Percentiles rank a stretch among this genome's conserved stretches.
phyloP scores from a whole-genome alignment of 2,797 vertebrate genomes.

The Pseudochirops cupreus region DNA sequence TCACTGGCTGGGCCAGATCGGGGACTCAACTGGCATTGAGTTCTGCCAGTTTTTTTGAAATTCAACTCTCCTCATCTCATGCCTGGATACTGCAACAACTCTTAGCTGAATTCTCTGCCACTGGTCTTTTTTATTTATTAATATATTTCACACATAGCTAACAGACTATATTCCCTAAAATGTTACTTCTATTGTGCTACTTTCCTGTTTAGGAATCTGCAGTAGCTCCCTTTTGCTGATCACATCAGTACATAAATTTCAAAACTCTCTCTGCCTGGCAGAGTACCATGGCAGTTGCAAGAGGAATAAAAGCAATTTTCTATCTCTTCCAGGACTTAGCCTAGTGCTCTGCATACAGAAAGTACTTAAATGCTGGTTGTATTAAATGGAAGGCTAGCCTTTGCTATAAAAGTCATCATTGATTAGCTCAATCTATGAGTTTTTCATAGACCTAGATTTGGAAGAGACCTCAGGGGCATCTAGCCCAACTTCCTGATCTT shows the following conservation, averaged over 20 bases:
- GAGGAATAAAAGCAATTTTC: not conserved
- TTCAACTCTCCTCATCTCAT: conserved; percentile 1
- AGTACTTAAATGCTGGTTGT: not conserved
- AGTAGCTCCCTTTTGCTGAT: not conserved
- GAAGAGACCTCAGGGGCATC: not conserved
- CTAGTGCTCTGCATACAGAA: not conserved
- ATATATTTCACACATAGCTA: not conserved
- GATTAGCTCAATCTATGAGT: not conserved
- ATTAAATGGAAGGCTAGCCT: not conserved
- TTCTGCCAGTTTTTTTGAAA: conserved; percentile 23
- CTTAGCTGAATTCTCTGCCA: not conserved
- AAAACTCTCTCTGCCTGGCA: not conserved
- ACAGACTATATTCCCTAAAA: conserved; percentile 36
- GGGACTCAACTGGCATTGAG: conserved; percentile 2
- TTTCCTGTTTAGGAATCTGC: not conserved
- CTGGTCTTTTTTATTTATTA: not conserved
- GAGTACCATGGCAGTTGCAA: not conserved
- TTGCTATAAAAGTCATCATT: not conserved
- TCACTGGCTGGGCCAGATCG: conserved; percentile 87
- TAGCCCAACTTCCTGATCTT: not conserved
- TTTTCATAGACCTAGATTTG: not conserved
- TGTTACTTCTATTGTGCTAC: not conserved
- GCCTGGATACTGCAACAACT: not conserved
- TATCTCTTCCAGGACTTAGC: not conserved
- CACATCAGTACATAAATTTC: not conserved